Base-by-base conservation (phyloP, 2,888 invertebrate genomes). In the Archaeoteleia sp. region DNA sequence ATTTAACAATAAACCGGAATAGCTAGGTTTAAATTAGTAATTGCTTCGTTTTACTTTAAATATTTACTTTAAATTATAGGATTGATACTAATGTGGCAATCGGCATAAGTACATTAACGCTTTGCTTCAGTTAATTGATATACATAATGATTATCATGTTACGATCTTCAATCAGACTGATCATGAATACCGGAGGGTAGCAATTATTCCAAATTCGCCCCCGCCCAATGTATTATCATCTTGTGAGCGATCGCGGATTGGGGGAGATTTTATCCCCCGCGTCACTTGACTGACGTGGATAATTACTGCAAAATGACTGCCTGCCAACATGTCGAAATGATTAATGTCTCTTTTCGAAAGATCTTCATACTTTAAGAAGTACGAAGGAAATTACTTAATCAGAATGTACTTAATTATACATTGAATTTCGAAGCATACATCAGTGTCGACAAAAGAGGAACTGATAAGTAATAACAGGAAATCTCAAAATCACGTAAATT, bases 291-390 rank as follows among this genome's bases (percentile, higher is more conserved):
- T 49, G 49, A 49, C 29, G 15, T 17, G 37, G 12, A 49, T 49
- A 49, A 49, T 49, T 49, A 49, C 27, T 37, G 17, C 35, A 37
- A 49, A 49, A 49, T 49, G 37, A 49, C 49, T 49, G 49, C 37
- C 49, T 49, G 49, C 29, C 37, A 49, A 29, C 37, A 37, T 37
- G 37, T 49, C 49, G 27, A 49, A 49, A 37, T 49, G 49, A 49
- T 49, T 37, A 29, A 49, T 49, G 49, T 39, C 29, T 37, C 23
- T 25, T 7, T 7, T n/a, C 15, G 25, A n/a, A 37, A 35, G 29
- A 29, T 49, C 49, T 29, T 49, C 17, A 49, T 27, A 27, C 27
- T 13, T 37, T 37, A 35, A 37, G 49, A 37, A 7, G 29, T 29
- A 29, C 7, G 2, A 48, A 14, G 35, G 6, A 48, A 35, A 37